Evolutionary conservation across 1,140 invertebrate species (phyloP).

Genomic region (Bilobella aurantiaca): DNA sequence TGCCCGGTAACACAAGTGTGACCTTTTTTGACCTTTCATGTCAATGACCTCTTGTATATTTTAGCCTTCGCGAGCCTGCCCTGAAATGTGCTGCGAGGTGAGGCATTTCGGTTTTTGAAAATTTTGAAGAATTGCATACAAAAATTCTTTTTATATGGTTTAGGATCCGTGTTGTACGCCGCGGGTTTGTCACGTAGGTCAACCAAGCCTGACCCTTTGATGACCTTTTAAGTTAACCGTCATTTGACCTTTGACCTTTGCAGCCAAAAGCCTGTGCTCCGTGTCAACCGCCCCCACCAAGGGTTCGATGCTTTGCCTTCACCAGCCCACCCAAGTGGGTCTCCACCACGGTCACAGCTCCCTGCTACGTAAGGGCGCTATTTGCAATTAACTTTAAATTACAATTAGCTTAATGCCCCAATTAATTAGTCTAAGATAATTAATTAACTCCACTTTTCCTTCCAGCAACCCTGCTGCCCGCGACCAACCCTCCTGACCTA

Average conservation of each 20-base stretch:
- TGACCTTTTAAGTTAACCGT: neutral
- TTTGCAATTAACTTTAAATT: too few relatives aligned
- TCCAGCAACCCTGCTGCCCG: neutral
- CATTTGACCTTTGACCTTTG: neutral
- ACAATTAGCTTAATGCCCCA: neutral
- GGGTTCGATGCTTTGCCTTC: neutral
- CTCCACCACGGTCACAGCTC: neutral
- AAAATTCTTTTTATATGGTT: neutral
- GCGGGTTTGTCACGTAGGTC: neutral
- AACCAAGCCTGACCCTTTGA: neutral
- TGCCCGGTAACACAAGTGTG: neutral
- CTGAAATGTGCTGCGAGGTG: conserved; percentile 8
- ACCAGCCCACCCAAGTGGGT: neutral
- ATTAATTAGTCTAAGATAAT: neutral
- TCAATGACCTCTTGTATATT: neutral
- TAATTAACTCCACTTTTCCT: neutral
- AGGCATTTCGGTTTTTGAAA: neutral
- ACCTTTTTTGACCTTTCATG: neutral
- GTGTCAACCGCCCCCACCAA: neutral
- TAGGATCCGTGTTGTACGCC: neutral
- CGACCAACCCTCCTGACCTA: neutral
- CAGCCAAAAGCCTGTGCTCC: neutral
- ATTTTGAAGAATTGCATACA: neutral
- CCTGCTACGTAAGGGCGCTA: conserved; percentile 5
- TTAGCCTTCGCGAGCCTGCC: neutral